These are phyloP conservation scores for Matsumyia berberina DNA, from an alignment of 2,888 invertebrate genomes.

Conservation along the genomic window DNA sequence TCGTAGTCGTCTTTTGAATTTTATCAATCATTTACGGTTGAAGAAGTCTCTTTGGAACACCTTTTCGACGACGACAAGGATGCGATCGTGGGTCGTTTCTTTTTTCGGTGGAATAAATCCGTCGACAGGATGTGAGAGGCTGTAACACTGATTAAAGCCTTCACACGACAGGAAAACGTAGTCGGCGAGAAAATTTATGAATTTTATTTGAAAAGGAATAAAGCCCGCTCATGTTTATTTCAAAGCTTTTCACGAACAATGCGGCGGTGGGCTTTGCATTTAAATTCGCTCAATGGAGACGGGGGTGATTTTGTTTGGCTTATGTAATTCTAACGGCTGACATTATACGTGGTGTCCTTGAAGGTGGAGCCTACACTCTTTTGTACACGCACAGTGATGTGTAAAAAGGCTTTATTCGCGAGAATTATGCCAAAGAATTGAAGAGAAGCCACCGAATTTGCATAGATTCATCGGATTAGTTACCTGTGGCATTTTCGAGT, in stretches of 20 bases:
- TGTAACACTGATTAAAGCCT: slow-evolving; percentile 56
- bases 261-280: slow-evolving; percentile 11
- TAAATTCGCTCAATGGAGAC: slow-evolving; percentile 5
- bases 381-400: slow-evolving; percentile 4
- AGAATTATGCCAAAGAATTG: neutral
- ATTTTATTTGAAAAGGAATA: slow-evolving; percentile 54
- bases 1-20: slow-evolving; percentile 46
- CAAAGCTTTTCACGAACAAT: slow-evolving; percentile 6
- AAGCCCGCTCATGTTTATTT: slow-evolving; percentile 63
- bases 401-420: slow-evolving; percentile 1
- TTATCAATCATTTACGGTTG: slow-evolving; percentile 65
- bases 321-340: slow-evolving; percentile 31
- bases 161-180: slow-evolving; percentile 16
- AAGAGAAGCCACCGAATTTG: slow-evolving; percentile 20
- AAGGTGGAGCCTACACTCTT: neutral
- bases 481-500: slow-evolving; percentile 1
- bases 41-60: slow-evolving; percentile 30
- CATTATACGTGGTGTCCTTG: slow-evolving; percentile 16
- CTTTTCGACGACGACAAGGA: neutral
- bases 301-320: slow-evolving; percentile 17
- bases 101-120: slow-evolving; percentile 40
- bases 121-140: slow-evolving; percentile 48
- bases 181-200: slow-evolving; percentile 47
- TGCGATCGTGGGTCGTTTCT: neutral
- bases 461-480: slow-evolving; percentile 26